Conservation (phyloP, 1,140 invertebrate genomes). For the Rhagoletis zephyria region DNA sequence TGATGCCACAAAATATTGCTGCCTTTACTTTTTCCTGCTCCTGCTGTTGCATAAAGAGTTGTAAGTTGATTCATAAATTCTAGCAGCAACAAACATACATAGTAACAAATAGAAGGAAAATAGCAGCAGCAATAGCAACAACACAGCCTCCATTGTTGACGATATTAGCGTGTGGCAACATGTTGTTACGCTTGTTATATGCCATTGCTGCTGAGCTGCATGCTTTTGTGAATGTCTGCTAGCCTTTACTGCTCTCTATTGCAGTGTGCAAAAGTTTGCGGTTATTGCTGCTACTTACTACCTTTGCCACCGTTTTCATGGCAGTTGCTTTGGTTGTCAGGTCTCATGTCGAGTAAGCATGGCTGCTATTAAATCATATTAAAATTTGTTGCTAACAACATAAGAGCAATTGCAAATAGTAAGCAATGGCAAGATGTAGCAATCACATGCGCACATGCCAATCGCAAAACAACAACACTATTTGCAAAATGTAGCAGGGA, state of each 20-base stretch:
- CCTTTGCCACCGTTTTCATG: neutral
- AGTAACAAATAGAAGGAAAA: neutral
- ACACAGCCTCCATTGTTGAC: neutral
- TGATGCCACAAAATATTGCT: neutral
- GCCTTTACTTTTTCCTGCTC: neutral
- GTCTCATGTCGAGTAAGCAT: neutral
- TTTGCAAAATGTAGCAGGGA: too few species aligned
- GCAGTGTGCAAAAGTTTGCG: neutral
- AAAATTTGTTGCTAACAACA: neutral
- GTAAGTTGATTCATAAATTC: neutral
- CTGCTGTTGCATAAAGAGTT: neutral
- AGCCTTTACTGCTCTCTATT: neutral
- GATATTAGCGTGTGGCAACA: conserved; percentile 25
- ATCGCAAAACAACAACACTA: too few species aligned
- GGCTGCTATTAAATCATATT: neutral
- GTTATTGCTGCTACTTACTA: neutral
- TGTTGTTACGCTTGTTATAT: conserved; percentile 21
- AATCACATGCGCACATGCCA: too few species aligned
- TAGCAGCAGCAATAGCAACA: neutral
- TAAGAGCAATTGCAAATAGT: neutral
- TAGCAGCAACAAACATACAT: neutral
- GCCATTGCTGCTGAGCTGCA: neutral
- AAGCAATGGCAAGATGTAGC: too few species aligned
- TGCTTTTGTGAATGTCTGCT: neutral
- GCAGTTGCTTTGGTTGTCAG: neutral